phyloP scores from a whole-genome alignment of 30 jellyfish, hydroid and myxozoan genomes.

The Aurelia sp. region DNA sequence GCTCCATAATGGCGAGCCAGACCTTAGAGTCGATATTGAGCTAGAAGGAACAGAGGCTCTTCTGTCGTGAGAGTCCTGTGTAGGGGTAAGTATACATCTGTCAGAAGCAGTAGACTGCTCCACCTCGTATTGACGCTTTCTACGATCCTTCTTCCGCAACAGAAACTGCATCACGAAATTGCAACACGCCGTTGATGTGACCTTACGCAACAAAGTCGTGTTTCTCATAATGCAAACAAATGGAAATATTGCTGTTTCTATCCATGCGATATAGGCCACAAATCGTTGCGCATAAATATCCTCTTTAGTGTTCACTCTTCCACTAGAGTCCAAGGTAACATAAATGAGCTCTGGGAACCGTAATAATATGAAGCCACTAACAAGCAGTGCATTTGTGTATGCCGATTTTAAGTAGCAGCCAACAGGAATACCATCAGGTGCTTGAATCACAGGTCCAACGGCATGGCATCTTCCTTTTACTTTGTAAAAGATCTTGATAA shows the following conservation, averaged over 20 bases:
- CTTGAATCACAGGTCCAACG: conserved; percentile 48
- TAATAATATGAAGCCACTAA: conserved; percentile 34
- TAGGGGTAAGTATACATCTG: conserved; percentile 34
- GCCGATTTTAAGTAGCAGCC: conserved; percentile 71
- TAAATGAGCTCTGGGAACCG: conserved; percentile 60
- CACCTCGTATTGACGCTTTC: conserved; percentile 43
- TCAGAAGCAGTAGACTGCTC: conserved; percentile 15
- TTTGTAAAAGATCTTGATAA: conserved; percentile 18
- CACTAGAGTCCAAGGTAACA: conserved; percentile 23
- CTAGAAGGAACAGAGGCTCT: conserved; percentile 6
- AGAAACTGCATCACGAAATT: conserved; percentile 11
- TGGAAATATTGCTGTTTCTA: conserved; percentile 48
- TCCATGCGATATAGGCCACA: conserved; percentile 57
- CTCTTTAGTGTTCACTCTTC: not conserved
- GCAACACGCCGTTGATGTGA: conserved; percentile 51
- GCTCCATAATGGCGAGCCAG: conserved; percentile 56
- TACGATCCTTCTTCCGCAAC: conserved; percentile 27
- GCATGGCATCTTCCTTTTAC: conserved; percentile 39
- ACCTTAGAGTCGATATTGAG: conserved; percentile 36
- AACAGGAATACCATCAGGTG: conserved; percentile 50
- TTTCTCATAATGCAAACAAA: conserved; percentile 63
- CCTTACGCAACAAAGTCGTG: conserved; percentile 48
- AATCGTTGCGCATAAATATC: conserved; percentile 33
- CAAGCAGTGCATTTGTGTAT: conserved; percentile 46
- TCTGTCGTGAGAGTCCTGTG: conserved; percentile 14